Base-by-base conservation (phyloP, 2,113 vertebrate species). In the Garra rufa region DNA sequence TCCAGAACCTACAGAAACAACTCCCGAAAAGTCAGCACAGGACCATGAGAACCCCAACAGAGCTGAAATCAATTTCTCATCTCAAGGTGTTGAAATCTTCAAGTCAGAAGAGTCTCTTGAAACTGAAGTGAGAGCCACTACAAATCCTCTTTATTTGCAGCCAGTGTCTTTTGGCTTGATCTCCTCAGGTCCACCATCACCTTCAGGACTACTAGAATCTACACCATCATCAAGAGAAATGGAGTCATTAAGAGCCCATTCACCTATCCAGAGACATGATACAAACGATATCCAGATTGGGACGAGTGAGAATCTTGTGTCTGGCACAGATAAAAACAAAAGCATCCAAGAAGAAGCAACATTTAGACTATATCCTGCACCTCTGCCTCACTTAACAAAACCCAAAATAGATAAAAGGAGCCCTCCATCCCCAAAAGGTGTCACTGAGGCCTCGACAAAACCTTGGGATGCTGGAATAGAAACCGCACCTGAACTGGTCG, bases 111-210 rank as follows among this genome's bases (percentile, higher is more conserved):
- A 28, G 19, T 57, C 3, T 28, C 38, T 41, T 2, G 78, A 83
- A 50, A 28, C 59, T 52, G 85, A 90, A 88, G 46, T 34, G 4
- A 79, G 3, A 14, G 38, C 79, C 44, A 83, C 46, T 6, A 76
- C 17, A 17, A 88, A 86, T 44, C 69, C 81, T 52, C 50, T 79
- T 38, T 80, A n/a, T 59, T 57, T 81, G 30, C 85, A 76, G 69
- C 46, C 83, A 9, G 55, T 88, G 48, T 24, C 59, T 0, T 55
- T 50, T 5, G 30, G 28, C 5, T 59, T 24, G 8, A 6, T 38
- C 67, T 48, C 41, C 14, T 67, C 52, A 10, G 61, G 30, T 24
- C 34, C 38, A 59, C 6, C n/a, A 2, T 55, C 61, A 44, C 75
- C 70, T n/a, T n/a, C 19, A 46, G 76, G 44, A 48, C 52, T 61